Base-by-base conservation (phyloP, 2,797 vertebrate species). In the Coracias cyanogaster region DNA sequence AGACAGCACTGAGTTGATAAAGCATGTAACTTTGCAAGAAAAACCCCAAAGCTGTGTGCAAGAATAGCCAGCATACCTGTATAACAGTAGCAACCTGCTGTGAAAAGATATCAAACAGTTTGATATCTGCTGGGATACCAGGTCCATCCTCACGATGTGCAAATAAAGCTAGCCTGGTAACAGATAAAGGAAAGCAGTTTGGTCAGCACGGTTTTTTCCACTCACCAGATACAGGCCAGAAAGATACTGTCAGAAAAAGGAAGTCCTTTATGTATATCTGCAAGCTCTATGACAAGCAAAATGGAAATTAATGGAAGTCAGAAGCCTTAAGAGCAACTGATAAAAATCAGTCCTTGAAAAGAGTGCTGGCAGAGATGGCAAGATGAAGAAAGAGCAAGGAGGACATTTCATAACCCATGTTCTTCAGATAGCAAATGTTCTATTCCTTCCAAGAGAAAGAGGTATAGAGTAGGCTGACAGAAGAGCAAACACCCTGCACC, bases 51-150 rank as follows among this genome's bases (percentile, higher is more conserved):
- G 51, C 10, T 17, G 11, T 35, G 60, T 24, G 33, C 25, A 79
- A 39, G 35, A 28, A 94, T 87, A 88, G 37, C 35, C 45, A 52
- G 86, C 97, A 80, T 93, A 99, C 99, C 98, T 99, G 99, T 97
- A 99, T 99, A 87, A 99, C 99, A 37, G 99, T 99, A 90, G 99
- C 99, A 96, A 99, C 99, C 96, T 99, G 99, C 95, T 99, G 99
- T 78, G 99, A 99, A 98, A 99, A 99, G 96, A 99, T 99, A 97
- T 99, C 99, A 94, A 99, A 99, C 25, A 99, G 98, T 96, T 99
- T 99, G 96, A 99, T 99, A 95, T 99, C 99, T 64, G 99, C 97
- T 70, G 99, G 99, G 86, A 99, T 99, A 46, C 99, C 99, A n/a
- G 99, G 99, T 41, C 99, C 99, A 84, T 99, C 99, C 97, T 99